Evolutionary conservation across 2,113 vertebrate species (phyloP).

Genomic region (Calypte anna): DNA sequence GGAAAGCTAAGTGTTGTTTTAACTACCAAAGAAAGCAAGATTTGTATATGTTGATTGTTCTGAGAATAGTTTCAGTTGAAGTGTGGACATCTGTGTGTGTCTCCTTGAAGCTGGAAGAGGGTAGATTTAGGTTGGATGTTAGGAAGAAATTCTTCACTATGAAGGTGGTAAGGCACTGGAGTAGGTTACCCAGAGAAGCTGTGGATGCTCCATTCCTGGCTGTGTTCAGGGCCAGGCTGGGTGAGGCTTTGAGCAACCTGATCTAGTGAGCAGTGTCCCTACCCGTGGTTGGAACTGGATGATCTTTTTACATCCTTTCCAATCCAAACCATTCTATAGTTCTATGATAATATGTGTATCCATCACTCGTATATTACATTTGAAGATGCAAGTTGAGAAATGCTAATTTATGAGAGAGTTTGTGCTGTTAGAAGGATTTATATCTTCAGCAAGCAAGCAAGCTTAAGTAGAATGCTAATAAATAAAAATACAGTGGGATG

Average conservation of each 20-base stretch:
- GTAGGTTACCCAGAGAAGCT: too few relatives aligned
- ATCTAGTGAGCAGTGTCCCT: too few relatives aligned
- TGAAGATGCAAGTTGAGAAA: neutral
- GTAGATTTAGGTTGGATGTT: too few relatives aligned
- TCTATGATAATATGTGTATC: accelerated
- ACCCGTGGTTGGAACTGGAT: too few relatives aligned
- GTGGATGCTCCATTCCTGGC: too few relatives aligned
- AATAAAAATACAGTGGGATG: neutral
- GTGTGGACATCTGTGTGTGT: neutral
- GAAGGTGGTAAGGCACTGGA: too few relatives aligned
- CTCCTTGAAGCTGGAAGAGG: too few relatives aligned
- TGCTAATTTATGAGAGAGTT: neutral
- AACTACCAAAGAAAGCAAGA: neutral
- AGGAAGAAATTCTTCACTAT: too few relatives aligned
- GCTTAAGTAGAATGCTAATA: neutral
- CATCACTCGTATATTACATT: neutral
- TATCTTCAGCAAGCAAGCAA: neutral
- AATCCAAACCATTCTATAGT: too few relatives aligned
- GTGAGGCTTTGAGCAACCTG: too few relatives aligned
- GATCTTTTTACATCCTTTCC: too few relatives aligned
- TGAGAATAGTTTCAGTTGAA: neutral
- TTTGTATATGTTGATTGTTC: neutral
- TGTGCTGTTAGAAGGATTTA: neutral
- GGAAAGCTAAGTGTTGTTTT: neutral
- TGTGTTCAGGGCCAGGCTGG: too few relatives aligned